Evolutionary conservation across 2,888 invertebrate genomes (phyloP), one percentile per base, ranked within the genome.

Genomic region (Polydesmus complanatus): DNA sequence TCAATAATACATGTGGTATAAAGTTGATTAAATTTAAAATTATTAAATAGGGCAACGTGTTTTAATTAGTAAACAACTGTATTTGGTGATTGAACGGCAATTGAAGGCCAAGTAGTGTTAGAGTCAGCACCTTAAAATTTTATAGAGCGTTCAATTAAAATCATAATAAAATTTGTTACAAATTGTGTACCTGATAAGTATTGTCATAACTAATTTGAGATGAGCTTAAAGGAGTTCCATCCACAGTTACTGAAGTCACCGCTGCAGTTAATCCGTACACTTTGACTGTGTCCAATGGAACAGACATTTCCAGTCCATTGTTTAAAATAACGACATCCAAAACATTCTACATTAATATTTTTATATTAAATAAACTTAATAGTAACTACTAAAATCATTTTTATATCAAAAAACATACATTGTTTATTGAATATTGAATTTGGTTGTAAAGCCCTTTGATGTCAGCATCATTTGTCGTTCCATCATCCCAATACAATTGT

Each of bases 401-500:
- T 37, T 37, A 14, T 14, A 37, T 14, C 5, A 5, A 37, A 37
- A 37, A 14, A 22, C 18, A 22, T 57, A 50, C 57, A n/a, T 47
- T 19, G 11, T 21, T n/a, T 23, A 57, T 1, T 19, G n/a, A 25
- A 19, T 21, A 57, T 22, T 50, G 57, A 50, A 49, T 49, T 21
- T 56, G 26, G 23, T 61, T 56, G 26, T 61, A 61, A 14, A 14
- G 49, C 2, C 56, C 56, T 21, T 27, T 5, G 19, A 22, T 11
- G 2, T 50, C 49, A 49, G 61, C 56, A 11, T 56, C 57, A 22
- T 26, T 23, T 3, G 68, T 66, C 21, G 67, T 67, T 47, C 70
- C 70, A 63, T 70, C 71, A 61, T 71, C 71, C 65, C 68, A 69
- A 63, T 67, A 70, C 1, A 71, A 65, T 22, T 61, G 50, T 21